Evolutionary conservation across 2,888 invertebrate species (phyloP).

Genomic region (Abscondita cerata): DNA sequence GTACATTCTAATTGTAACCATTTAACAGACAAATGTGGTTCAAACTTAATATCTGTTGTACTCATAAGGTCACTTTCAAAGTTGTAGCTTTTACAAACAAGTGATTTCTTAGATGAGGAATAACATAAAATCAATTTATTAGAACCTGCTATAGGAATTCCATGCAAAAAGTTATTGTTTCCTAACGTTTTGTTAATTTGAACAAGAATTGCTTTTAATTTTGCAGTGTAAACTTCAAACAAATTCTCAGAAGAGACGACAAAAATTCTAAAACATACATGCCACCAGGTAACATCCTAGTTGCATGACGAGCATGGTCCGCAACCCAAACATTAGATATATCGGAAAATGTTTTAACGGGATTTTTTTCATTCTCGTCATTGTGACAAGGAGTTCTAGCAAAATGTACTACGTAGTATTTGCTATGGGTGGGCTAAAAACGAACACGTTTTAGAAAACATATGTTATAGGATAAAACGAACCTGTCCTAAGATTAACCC

Average conservation of each 20-base stretch:
- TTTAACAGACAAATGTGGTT: conserved; percentile 67
- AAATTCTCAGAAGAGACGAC: conserved; percentile 72
- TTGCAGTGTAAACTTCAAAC: conserved; percentile 65
- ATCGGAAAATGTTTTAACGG: conserved; percentile 58
- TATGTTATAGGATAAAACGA: conserved; percentile 44
- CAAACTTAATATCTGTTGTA: conserved; percentile 80
- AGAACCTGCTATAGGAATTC: conserved; percentile 59
- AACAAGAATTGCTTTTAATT: conserved; percentile 66
- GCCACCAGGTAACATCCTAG: conserved; percentile 90
- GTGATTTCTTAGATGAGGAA: conserved; percentile 62
- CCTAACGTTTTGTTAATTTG: conserved; percentile 65
- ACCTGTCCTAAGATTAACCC: conserved; percentile 86
- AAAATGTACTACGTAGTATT: conserved; percentile 81
- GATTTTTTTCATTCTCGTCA: conserved; percentile 54
- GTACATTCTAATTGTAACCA: conserved; percentile 81
- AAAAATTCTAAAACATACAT: conserved; percentile 87
- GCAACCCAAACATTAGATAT: conserved; percentile 75
- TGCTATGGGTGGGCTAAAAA: conserved; percentile 67
- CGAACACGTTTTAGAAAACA: background rate
- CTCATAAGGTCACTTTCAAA: conserved; percentile 64
- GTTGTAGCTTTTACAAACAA: conserved; percentile 72
- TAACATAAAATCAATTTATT: conserved; percentile 74
- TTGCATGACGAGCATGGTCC: conserved; percentile 85
- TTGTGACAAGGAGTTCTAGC: conserved; percentile 74
- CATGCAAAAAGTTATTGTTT: conserved; percentile 66